Evolutionary conservation across 2,888 invertebrate genomes (phyloP).

Genomic region (Fragum whitleyi): DNA sequence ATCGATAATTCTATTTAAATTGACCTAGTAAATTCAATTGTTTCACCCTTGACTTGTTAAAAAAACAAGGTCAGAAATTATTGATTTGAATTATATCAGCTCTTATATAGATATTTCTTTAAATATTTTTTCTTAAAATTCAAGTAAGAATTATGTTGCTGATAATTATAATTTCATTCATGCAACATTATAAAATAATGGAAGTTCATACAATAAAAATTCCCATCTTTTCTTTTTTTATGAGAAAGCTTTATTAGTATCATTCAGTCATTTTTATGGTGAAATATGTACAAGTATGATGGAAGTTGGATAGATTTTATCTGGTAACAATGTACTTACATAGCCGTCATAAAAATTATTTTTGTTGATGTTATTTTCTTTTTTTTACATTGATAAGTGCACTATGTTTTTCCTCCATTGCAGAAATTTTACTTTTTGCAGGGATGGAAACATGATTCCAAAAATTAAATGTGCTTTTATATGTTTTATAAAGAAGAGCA

Average conservation of each 20-base stretch:
- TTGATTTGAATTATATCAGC: no score
- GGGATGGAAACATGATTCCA: neutral
- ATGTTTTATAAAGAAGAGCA: neutral
- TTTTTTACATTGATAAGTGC: conserved; percentile 6
- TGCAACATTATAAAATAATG: no score
- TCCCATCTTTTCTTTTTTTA: neutral
- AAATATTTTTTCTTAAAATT: no score
- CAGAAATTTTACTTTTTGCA: neutral
- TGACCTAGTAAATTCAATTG: no score
- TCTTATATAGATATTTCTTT: no score
- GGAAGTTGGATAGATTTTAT: neutral
- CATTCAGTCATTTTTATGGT: neutral
- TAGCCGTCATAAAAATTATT: neutral
- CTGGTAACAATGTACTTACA: neutral
- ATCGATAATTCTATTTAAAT: no score
- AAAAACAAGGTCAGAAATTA: no score
- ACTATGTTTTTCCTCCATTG: neutral
- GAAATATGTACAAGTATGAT: neutral
- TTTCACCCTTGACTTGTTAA: no score
- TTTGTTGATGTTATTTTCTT: neutral
- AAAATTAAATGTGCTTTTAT: conserved; percentile 10
- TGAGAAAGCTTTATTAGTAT: neutral
- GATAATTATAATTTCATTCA: no score
- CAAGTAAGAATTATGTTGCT: no score
- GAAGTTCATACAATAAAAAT: neutral